Conservation (phyloP, 2,888 invertebrate genomes). For the Agonum fuliginosum region DNA sequence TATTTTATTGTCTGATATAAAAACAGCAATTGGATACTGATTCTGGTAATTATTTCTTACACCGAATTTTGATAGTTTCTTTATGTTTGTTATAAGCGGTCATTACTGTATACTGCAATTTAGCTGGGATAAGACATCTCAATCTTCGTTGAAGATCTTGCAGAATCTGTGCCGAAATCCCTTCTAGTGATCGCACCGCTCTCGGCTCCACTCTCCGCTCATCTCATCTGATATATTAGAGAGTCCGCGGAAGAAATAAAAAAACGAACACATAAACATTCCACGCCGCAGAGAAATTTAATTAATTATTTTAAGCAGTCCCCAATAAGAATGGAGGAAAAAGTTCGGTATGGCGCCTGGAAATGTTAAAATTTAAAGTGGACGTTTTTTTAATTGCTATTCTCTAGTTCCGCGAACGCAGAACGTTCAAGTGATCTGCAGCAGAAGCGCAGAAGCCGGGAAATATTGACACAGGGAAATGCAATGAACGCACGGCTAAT, state of each 20-base stretch:
- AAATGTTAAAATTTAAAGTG: conserved; percentile 71
- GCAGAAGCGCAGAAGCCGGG: conserved; percentile 8
- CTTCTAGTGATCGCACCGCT: conserved; percentile 38
- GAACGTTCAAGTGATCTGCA: not conserved
- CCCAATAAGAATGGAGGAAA: conserved; percentile 71
- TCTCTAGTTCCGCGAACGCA: conserved; percentile 68
- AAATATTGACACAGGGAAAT: conserved; percentile 45
- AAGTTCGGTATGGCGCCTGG: conserved; percentile 72
- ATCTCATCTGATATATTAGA: conserved; percentile 71
- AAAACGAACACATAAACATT: conserved; percentile 72
- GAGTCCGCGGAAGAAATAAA: conserved; percentile 62
- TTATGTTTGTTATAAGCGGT: too few relatives aligned
- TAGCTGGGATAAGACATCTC: too few relatives aligned
- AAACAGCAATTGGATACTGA: too few relatives aligned
- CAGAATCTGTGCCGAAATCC: conserved; percentile 7
- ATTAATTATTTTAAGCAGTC: conserved; percentile 74
- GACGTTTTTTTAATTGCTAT: conserved; percentile 69
- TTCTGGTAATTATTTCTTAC: too few relatives aligned
- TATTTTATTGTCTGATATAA: too few relatives aligned
- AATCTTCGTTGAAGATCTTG: conserved; percentile 1
- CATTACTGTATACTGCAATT: too few relatives aligned
- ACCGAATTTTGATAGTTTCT: too few relatives aligned
- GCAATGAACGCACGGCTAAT: conserved; percentile 47
- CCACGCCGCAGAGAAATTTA: conserved; percentile 72
- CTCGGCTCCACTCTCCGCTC: too few relatives aligned